phyloP scores from a whole-genome alignment of 2,888 invertebrate genomes.

The Ennomos erosarius region DNA sequence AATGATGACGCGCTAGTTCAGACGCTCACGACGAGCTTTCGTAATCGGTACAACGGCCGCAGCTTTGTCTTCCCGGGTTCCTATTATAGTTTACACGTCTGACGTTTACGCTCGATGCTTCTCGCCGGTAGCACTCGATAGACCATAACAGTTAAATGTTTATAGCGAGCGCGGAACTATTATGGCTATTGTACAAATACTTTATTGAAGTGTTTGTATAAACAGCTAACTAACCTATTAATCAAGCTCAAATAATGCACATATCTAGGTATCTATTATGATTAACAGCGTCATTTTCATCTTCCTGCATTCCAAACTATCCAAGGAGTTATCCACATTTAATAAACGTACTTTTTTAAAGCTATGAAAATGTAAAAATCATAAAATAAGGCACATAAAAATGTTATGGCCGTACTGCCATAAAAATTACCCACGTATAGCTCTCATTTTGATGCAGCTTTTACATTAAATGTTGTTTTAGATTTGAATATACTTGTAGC shows the following conservation, averaged over 20 bases:
- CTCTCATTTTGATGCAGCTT: conserved; percentile 54
- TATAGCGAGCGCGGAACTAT: conserved; percentile 28
- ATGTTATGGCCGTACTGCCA: conserved; percentile 59
- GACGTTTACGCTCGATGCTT: conserved; percentile 43
- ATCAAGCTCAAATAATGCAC: too few species aligned
- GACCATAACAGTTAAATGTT: conserved; percentile 41
- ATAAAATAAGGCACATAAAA: conserved; percentile 63
- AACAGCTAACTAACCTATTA: too few species aligned
- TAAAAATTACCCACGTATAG: conserved; percentile 55
- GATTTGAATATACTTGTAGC: conserved; percentile 8
- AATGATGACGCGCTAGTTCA: conserved; percentile 37
- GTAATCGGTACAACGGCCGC: conserved; percentile 38
- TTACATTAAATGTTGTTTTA: conserved; percentile 49
- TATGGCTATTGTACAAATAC: conserved; percentile 2
- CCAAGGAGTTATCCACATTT: conserved; percentile 10
- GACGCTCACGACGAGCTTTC: conserved; percentile 38
- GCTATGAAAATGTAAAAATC: conserved; percentile 49
- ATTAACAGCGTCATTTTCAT: too few species aligned
- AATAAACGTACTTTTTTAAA: conserved; percentile 49
- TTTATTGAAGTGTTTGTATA: neutral
- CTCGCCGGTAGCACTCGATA: conserved; percentile 37
- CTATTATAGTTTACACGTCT: conserved; percentile 40
- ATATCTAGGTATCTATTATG: too few species aligned
- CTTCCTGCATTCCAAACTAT: conserved; percentile 14
- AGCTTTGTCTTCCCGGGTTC: conserved; percentile 31